A percentile compares a stretch with the other conserved stretches of the same genome.
Conservation (phyloP, 2,888 invertebrate species). For the Silvanus unidentatus region DNA sequence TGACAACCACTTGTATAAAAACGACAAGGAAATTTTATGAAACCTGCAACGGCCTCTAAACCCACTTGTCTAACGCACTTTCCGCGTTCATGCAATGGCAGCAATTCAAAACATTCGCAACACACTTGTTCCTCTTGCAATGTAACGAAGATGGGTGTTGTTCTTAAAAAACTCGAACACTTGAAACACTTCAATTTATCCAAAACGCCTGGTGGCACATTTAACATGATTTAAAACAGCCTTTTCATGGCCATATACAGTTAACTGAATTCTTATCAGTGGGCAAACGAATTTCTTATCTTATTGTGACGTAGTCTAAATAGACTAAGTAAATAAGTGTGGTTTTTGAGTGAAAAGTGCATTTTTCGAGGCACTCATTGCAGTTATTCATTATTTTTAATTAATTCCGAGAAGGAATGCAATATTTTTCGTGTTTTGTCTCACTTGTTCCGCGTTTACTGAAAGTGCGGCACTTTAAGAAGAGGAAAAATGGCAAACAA, state of each 20-base stretch:
- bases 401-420: too few relatives aligned
- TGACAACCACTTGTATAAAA: conserved; percentile 28
- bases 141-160: conserved; percentile 26
- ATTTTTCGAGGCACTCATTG: too few relatives aligned
- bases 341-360: too few relatives aligned
- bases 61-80: conserved; percentile 29
- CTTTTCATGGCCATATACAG: not conserved
- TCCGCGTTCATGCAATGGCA: conserved; percentile 27
- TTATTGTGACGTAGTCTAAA: not conserved
- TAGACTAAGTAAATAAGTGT: too few relatives aligned
- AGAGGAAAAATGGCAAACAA: not conserved
- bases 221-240: conserved; percentile 23
- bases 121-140: conserved; percentile 29
- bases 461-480: too few relatives aligned
- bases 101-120: conserved; percentile 33
- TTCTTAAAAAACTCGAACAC: conserved; percentile 31
- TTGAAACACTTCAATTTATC: conserved; percentile 28
- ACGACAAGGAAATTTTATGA: conserved; percentile 33
- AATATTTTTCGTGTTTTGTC: too few relatives aligned
- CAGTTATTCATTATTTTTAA: too few relatives aligned
- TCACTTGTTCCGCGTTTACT: too few relatives aligned
- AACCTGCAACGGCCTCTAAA: conserved; percentile 28
- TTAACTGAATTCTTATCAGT: not conserved
- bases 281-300: not conserved
- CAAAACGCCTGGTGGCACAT: conserved; percentile 26